A percentile compares a stretch with the other conserved stretches of the same genome.
Evolutionary conservation across 2,888 invertebrate species (phyloP).

Genomic region (Nemapogon koenigi): DNA sequence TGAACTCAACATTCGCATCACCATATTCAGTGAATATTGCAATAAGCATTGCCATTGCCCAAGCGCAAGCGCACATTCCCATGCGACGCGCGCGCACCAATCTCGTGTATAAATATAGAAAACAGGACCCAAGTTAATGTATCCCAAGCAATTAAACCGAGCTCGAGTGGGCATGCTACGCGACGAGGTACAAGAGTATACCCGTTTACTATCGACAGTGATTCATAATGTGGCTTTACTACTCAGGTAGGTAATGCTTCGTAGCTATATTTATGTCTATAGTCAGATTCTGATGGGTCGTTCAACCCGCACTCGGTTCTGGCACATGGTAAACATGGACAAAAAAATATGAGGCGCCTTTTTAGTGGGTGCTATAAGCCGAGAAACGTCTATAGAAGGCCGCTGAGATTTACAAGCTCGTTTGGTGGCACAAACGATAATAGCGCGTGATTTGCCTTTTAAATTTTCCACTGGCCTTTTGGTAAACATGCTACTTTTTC

Average conservation of each 20-base stretch:
- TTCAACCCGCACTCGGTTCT: constrained; percentile 2
- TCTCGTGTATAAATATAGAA: constrained; percentile 9
- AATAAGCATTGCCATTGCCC: too few relatives aligned
- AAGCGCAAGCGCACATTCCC: too few relatives aligned
- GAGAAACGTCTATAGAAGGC: too few relatives aligned
- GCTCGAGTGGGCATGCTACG: constrained; percentile 1
- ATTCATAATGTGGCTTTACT: constrained; percentile 1
- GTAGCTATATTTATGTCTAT: constrained; percentile 6
- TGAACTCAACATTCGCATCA: too few relatives aligned
- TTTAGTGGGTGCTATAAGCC: constrained; percentile 3
- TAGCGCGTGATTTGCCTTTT: too few relatives aligned
- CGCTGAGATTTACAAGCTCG: too few relatives aligned
- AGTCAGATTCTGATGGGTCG: constrained; percentile 3
- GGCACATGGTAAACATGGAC: constrained; percentile 1
- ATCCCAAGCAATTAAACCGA: constrained; percentile 4
- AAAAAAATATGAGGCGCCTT: constrained; percentile 2
- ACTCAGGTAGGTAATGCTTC: constrained; percentile 6
- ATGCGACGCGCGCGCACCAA: too few relatives aligned
- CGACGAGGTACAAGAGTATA: constrained; percentile 3
- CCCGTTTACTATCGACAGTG: constrained; percentile 3
- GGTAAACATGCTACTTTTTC: too few relatives aligned
- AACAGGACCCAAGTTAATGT: constrained; percentile 7
- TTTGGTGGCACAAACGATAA: too few relatives aligned
- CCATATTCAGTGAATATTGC: too few relatives aligned
- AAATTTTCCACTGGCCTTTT: too few relatives aligned